These are phyloP conservation scores for Pectinophora gossypiella DNA, from an alignment of 1,140 invertebrate species.

Conservation along the genomic window DNA sequence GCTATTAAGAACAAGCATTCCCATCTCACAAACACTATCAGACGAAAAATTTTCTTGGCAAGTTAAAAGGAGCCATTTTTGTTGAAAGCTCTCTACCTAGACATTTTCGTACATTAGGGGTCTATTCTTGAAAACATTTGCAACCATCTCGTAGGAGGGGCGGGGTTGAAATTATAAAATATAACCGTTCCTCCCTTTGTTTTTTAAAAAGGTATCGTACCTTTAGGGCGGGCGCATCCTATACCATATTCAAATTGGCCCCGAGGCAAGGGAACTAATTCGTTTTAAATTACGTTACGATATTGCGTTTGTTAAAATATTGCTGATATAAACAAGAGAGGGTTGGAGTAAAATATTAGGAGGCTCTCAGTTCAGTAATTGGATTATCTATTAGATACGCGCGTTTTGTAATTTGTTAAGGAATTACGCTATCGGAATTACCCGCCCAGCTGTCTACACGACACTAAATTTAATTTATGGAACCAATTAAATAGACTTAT, in stretches of 20 bases:
- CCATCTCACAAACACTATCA: slow-evolving; percentile 24
- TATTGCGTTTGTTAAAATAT: slow-evolving; percentile 69
- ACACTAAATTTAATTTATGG: no score
- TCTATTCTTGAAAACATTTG: slow-evolving; percentile 44
- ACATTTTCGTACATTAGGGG: slow-evolving; percentile 48
- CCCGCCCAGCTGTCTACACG: background rate
- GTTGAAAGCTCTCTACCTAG: slow-evolving; percentile 39
- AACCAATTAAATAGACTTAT: no score
- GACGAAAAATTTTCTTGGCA: slow-evolving; percentile 28
- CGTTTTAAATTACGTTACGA: slow-evolving; percentile 73
- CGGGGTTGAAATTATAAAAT: slow-evolving; percentile 64
- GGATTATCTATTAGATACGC: slow-evolving; percentile 37
- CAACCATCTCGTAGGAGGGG: slow-evolving; percentile 22
- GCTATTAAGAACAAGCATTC: slow-evolving; percentile 15
- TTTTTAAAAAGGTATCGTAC: slow-evolving; percentile 55
- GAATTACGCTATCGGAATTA: background rate
- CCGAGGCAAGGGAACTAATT: slow-evolving; percentile 65
- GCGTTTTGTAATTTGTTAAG: slow-evolving; percentile 12
- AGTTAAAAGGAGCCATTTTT: slow-evolving; percentile 42
- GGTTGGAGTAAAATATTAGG: slow-evolving; percentile 53
- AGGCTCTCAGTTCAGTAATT: slow-evolving; percentile 37
- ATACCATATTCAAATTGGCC: slow-evolving; percentile 63
- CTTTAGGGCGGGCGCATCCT: slow-evolving; percentile 49
- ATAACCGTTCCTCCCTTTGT: slow-evolving; percentile 49
- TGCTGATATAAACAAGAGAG: slow-evolving; percentile 58